These are phyloP conservation scores for Dromaius novaehollandiae DNA, from an alignment of 2,113 vertebrate species.

Conservation along the genomic window DNA sequence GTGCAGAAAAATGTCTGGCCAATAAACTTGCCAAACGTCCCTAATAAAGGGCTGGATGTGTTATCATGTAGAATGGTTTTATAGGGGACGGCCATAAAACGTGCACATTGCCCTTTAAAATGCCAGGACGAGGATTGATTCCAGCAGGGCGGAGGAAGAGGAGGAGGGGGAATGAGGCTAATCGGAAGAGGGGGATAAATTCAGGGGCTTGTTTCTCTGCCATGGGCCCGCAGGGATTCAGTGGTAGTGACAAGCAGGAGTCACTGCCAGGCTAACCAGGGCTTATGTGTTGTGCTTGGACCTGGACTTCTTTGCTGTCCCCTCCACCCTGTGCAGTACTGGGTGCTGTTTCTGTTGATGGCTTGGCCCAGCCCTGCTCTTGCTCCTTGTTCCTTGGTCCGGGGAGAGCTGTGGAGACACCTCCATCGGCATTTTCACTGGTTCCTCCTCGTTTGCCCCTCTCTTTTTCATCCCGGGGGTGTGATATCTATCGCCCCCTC, in stretches of 20 bases:
- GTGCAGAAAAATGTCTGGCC: conserved; percentile 52
- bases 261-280: not conserved
- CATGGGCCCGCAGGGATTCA: not conserved
- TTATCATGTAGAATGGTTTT: conserved; percentile 71
- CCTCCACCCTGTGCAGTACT: not conserved
- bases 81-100: conserved; percentile 62
- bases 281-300: not conserved
- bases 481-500: accelerated
- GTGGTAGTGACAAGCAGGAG: not conserved
- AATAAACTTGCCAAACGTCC: conserved; percentile 70
- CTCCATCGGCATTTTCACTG: not conserved
- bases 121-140: conserved; percentile 67
- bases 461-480: not conserved
- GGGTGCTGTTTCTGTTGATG: not conserved
- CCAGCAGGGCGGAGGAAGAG: not conserved
- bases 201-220: conserved; percentile 22
- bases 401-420: not conserved
- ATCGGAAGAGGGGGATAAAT: conserved; percentile 64
- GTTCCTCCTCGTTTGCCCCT: not conserved
- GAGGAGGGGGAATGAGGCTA: conserved; percentile 49
- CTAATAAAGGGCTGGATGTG: conserved; percentile 70
- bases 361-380: no score
- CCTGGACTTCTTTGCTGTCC: not conserved
- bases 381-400: not conserved
- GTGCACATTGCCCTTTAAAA: conserved; percentile 72